Base-by-base conservation (phyloP, 2,797 vertebrate genomes). In the Danionella dracula region DNA sequence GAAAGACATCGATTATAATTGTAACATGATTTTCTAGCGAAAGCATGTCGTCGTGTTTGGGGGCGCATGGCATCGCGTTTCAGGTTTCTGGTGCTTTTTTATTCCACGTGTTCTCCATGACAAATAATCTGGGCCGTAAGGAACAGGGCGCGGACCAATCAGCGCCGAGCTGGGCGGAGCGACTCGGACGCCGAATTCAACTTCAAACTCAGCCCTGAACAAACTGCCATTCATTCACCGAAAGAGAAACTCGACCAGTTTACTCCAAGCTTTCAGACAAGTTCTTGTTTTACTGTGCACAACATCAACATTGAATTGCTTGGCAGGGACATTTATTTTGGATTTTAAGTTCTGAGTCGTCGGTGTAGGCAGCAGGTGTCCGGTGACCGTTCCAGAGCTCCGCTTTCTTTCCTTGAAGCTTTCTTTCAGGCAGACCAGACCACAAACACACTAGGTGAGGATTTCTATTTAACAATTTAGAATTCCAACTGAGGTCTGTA, bases 31-130 rank as follows among this genome's bases (percentile, higher is more conserved):
- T n/a, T n/a, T n/a, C n/a, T n/a, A n/a, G n/a, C n/a, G n/a, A n/a
- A n/a, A n/a, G n/a, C n/a, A n/a, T n/a, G n/a, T n/a, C n/a, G n/a
- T n/a, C 58, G 37, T 63, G 61, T 35, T 29, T 59, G 68, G 61
- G 68, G 61, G 61, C 68, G 68, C 68, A 57, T 59, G 56, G 55
- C 54, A 66, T 60, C 61, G 53, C 31, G 54, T 71, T 71, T 71
- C 56, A 23, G 61, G 11, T 27, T 71, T 71, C 56, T 34, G 61
- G 11, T 27, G 40, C 31, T 21, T 42, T 19, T 10, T 1, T 34
- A n/a, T 49, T 59, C 68, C 68, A 59, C 68, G 60, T 70, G 68
- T 44, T 66, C 31, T 41, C 61, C 68, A 53, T 59, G 27, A 71
- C 50, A 70, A 66, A 65, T 23, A 63, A 70, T 45, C 38, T 16